Evolutionary conservation across 92 coral and sea anemone genomes (phyloP).

Genomic region (Diadumene lineata): DNA sequence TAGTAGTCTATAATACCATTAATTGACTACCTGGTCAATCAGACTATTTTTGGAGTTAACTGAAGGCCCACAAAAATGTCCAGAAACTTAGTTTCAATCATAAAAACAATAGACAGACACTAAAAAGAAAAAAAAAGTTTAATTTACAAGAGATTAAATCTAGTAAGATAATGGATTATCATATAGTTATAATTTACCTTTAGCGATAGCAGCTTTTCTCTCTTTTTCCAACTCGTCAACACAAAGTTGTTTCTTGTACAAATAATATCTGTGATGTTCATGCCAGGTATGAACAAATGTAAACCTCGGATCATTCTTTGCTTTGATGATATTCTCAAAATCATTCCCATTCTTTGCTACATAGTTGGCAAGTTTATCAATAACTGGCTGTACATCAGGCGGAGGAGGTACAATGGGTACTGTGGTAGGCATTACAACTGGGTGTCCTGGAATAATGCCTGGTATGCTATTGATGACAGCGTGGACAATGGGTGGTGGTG

Average conservation of each 20-base stretch:
- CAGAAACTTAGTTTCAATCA: too few species aligned
- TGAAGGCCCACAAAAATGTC: too few species aligned
- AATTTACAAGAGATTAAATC: too few species aligned
- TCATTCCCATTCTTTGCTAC: slow-evolving; percentile 94
- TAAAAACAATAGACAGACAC: too few species aligned
- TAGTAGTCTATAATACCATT: too few species aligned
- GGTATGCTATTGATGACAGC: slow-evolving; percentile 25
- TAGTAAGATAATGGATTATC: too few species aligned
- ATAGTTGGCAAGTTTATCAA: slow-evolving; percentile 91
- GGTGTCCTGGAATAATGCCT: slow-evolving; percentile 22
- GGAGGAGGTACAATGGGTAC: slow-evolving; percentile 91
- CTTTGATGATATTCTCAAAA: slow-evolving; percentile 85
- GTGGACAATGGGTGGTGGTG: slow-evolving; percentile 43
- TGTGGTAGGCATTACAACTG: slow-evolving; percentile 21
- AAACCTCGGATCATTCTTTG: slow-evolving; percentile 90
- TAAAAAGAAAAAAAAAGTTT: too few species aligned
- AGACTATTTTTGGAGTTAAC: too few species aligned
- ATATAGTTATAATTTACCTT: neutral
- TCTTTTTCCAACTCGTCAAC: slow-evolving; percentile 31
- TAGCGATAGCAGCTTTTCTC: slow-evolving; percentile 12
- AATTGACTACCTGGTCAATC: too few species aligned
- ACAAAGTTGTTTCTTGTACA: slow-evolving; percentile 69
- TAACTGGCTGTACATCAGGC: slow-evolving; percentile 93
- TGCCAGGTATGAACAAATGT: slow-evolving; percentile 90
- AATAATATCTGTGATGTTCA: slow-evolving; percentile 82